A percentile compares a stretch with the other conserved stretches of the same genome.
Evolutionary conservation across 2,797 vertebrate species (phyloP).

Genomic region (Lindbergichthys nudifrons): DNA sequence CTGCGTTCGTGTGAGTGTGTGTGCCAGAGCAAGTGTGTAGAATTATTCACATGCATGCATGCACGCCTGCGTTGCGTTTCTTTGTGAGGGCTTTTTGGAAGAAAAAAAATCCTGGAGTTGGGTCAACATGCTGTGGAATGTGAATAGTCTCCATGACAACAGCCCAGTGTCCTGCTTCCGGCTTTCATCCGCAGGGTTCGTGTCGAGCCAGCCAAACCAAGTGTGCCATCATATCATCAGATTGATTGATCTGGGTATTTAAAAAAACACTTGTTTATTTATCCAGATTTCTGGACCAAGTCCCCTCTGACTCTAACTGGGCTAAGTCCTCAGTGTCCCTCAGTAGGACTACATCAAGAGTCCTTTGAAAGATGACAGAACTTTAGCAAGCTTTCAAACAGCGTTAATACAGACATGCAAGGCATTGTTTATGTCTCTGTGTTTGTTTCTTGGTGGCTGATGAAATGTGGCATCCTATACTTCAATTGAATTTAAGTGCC

Average conservation of each 20-base stretch:
- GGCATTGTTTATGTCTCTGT: slow-evolving; percentile 18
- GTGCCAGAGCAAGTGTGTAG: slow-evolving; percentile 19
- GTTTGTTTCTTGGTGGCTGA: slow-evolving; percentile 1
- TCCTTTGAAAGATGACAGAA: slow-evolving; percentile 49
- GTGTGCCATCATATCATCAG: slow-evolving; percentile 49
- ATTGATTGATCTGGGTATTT: slow-evolving; percentile 50
- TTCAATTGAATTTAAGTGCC: not conserved
- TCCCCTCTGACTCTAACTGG: slow-evolving; percentile 51
- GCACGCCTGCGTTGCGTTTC: slow-evolving; percentile 42
- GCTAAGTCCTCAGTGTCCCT: slow-evolving; percentile 46
- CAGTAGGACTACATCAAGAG: slow-evolving; percentile 17
- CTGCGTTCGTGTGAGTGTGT: slow-evolving; percentile 26
- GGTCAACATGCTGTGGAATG: slow-evolving; percentile 75
- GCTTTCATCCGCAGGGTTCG: slow-evolving; percentile 53
- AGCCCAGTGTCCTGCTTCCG: slow-evolving; percentile 65
- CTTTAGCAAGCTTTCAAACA: slow-evolving; percentile 40
- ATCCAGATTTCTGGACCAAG: slow-evolving; percentile 45
- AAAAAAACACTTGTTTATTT: slow-evolving; percentile 48
- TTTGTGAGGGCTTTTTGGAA: slow-evolving; percentile 42
- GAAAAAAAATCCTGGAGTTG: slow-evolving; percentile 57
- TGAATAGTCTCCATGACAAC: slow-evolving; percentile 77
- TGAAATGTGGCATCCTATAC: not conserved
- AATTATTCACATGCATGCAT: slow-evolving; percentile 43
- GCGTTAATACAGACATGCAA: slow-evolving; percentile 18
- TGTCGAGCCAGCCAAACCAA: slow-evolving; percentile 34